Base-by-base conservation (phyloP, 2,888 invertebrate genomes). In the Microchrysa polita region DNA sequence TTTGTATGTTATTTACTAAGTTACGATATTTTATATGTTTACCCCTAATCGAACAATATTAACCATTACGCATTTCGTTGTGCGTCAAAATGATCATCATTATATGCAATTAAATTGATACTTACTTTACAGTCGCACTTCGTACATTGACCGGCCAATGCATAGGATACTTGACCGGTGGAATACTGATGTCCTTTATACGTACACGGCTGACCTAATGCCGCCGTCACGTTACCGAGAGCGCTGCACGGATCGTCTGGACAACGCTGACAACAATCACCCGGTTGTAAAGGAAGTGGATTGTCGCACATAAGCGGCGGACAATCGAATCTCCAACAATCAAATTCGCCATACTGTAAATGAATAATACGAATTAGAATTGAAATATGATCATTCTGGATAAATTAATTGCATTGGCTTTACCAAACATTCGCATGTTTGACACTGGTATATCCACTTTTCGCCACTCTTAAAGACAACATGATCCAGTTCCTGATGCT, bases 361-460 rank as follows among this genome's bases (percentile, higher is more conserved):
- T 86, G 73, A 67, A 74, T 42, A 14, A 7, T 5, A 34, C 27
- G 27, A n/a, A n/a, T n/a, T n/a, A n/a, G n/a, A n/a, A n/a, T n/a
- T n/a, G n/a, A n/a, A n/a, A 48, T 63, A 74, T 59, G 67, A 44
- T 7, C 34, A 55, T 18, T 52, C 14, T 48, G 10, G 18, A 53
- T n/a, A n/a, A n/a, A n/a, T n/a, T n/a, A n/a, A n/a, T n/a, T 12
- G 20, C 14, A 60, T 18, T 44, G 55, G 42, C 42, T 34, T 87
- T 82, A 93, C 93, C 85, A 94, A 88, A 86, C 96, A 96, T 87
- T 95, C 94, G 87, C 96, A 96, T 77, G 93, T 93, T 87, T 94
- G 93, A 85, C 96, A 96, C 85, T 95, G 93, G 86, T 94, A 94
- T 79, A 93, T 91, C 95, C 96, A 96, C 80, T 90, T 89, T 83